phyloP scores from a whole-genome alignment of 2,797 vertebrate genomes.

The Typhlichthys subterraneus region DNA sequence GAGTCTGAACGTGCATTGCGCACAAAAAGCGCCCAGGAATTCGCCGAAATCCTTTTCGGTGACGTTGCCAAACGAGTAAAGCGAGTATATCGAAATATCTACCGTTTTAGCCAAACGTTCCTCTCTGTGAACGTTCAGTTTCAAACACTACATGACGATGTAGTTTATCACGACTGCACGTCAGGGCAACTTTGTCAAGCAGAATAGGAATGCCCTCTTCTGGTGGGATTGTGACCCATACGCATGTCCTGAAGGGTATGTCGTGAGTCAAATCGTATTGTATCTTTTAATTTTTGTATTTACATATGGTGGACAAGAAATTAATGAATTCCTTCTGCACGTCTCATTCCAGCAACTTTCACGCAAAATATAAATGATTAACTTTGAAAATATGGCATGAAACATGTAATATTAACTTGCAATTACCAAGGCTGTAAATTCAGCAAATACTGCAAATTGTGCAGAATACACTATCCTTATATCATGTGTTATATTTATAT shows the following conservation, averaged over 20 bases:
- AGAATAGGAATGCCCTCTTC: constrained; percentile 83
- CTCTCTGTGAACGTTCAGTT: constrained; percentile 37
- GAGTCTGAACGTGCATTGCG: constrained; percentile 55
- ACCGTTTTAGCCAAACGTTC: constrained; percentile 37
- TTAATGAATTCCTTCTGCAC: background rate
- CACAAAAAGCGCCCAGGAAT: constrained; percentile 32
- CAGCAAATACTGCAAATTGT: no score
- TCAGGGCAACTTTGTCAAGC: constrained; percentile 75
- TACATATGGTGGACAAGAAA: constrained; percentile 6
- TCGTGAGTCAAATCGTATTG: constrained; percentile 10
- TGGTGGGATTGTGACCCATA: constrained; percentile 71
- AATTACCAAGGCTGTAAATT: no score
- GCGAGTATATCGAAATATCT: constrained; percentile 29
- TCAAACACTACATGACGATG: constrained; percentile 51
- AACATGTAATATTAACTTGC: no score
- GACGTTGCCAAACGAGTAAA: constrained; percentile 16
- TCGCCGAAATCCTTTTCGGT: background rate
- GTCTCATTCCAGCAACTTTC: background rate
- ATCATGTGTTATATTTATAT: no score
- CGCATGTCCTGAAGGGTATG: constrained; percentile 30
- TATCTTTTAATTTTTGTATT: background rate
- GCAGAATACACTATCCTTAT: no score
- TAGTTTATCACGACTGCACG: constrained; percentile 69
- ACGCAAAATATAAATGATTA: no score
- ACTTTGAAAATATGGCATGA: no score